Percentiles rank a stretch among this genome's conserved stretches.
These are phyloP conservation scores for Rhodinocichla rosea DNA, from an alignment of 2,113 vertebrate species.

Conservation along the genomic window DNA sequence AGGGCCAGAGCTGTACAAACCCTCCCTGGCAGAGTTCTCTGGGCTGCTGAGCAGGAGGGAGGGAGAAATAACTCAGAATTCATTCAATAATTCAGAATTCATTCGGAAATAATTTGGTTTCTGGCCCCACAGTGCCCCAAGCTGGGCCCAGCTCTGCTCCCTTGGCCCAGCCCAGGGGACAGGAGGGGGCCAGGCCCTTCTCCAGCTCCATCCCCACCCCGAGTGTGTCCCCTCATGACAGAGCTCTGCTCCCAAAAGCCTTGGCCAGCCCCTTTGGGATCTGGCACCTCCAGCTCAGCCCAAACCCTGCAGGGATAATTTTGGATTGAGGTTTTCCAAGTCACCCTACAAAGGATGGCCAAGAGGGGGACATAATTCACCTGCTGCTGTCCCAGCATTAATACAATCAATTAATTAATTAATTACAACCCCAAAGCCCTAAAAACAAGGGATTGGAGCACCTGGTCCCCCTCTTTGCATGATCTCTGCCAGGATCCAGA, in stretches of 20 bases:
- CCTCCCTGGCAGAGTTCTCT: not conserved
- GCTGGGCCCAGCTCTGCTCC: not conserved
- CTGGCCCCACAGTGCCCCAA: not conserved
- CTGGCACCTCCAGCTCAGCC: not conserved
- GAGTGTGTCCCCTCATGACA: not conserved
- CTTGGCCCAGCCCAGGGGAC: rapidly evolving
- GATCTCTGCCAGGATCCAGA: not conserved
- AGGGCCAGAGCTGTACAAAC: not conserved
- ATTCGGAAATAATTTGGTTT: not conserved
- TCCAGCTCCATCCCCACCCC: not conserved
- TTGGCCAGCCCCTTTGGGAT: rapidly evolving
- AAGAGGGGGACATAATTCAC: not conserved
- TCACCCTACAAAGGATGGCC: not conserved
- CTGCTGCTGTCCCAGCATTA: not conserved
- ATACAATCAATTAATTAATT: not conserved
- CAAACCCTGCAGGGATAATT: not conserved
- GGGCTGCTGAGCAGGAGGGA: not conserved
- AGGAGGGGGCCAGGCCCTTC: rapidly evolving
- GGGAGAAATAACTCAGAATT: not conserved
- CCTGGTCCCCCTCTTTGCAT: not conserved
- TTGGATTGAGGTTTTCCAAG: not conserved
- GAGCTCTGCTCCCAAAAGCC: not conserved
- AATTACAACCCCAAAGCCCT: not conserved
- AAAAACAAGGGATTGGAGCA: not conserved
- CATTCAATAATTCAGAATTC: not conserved